Evolutionary conservation across 2,888 invertebrate species (phyloP), one percentile per base, ranked within the genome.

Genomic region (Candidula unifasciata): DNA sequence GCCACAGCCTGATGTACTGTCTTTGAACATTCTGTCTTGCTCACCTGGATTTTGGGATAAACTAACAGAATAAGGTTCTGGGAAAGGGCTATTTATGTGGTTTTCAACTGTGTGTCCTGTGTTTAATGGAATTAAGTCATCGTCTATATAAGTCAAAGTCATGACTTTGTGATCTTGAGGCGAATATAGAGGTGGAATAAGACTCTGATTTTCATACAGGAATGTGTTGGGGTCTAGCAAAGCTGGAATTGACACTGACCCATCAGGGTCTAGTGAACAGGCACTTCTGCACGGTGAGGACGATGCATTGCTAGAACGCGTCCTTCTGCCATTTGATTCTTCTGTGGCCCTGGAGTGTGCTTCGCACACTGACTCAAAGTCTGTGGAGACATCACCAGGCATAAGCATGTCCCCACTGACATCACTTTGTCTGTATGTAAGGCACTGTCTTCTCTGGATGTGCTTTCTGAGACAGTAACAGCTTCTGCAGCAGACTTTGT

Each of bases 401-500:
- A 79, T 79, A 21, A 79, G 66, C 0, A 37, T 44, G 3, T 68
- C 66, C 21, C 66, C 66, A 44, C 66, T 66, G 35, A 68, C 27
- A 37, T 79, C 79, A 16, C 52, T 79, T 27, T 79, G 66, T 52
- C 27, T 79, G 10, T 35, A 33, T 64, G 64, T 64, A n/a, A 64
- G 64, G 27, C 52, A 66, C 16, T 44, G 79, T 30, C 44, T 37
- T 57, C 79, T 37, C 44, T 21, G 3, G 18, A 79, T 33, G 30
- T 16, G 71, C 52, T 57, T 80, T 24, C 80, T 52, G 10, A 37
- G 57, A 30, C 30, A 57, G 57, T 80, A 80, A n/a, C 80, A 80
- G n/a, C 6, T 60, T 52, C 80, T 52, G n/a, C 80, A 80, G n/a
- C 71, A 80, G 3, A 71, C 27, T 21, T 69, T 73, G 37, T 80